A percentile compares a stretch with the other conserved stretches of the same genome.
Conservation (phyloP, 2,113 vertebrate species). For the Suricata suricatta region DNA sequence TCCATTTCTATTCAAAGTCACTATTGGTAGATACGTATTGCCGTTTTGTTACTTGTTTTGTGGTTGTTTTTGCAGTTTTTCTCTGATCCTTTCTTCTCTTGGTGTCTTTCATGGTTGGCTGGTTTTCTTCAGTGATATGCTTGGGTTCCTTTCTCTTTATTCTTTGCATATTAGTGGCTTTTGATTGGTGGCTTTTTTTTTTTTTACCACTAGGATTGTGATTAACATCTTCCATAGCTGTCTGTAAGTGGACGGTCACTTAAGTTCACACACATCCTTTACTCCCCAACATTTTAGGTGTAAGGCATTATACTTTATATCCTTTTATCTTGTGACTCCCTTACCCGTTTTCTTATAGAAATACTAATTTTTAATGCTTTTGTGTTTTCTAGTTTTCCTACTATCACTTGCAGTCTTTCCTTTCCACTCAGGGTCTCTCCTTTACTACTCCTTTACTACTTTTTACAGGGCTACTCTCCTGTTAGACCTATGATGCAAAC, state of each 20-base stretch:
- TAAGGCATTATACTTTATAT: background rate
- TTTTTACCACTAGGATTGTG: background rate
- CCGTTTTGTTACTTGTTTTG: background rate
- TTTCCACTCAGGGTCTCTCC: too few relatives aligned
- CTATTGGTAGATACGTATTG: background rate
- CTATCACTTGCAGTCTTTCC: background rate
- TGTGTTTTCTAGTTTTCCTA: background rate
- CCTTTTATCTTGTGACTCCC: background rate
- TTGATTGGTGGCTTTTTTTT: background rate
- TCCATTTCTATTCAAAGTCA: background rate
- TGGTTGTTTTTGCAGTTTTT: background rate
- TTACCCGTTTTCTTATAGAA: background rate
- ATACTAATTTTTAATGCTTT: background rate
- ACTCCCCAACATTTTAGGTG: background rate
- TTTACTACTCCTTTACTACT: background rate
- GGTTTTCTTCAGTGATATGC: background rate
- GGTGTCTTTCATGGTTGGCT: background rate
- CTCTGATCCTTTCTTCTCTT: background rate
- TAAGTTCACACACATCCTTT: background rate
- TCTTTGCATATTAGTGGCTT: background rate
- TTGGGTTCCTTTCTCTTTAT: background rate
- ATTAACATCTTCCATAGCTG: background rate
- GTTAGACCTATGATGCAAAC: too few relatives aligned
- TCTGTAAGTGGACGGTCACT: background rate
- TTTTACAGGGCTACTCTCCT: background rate